Conservation (phyloP, 2,888 invertebrate genomes). For the Siphonodentalium dalli region DNA sequence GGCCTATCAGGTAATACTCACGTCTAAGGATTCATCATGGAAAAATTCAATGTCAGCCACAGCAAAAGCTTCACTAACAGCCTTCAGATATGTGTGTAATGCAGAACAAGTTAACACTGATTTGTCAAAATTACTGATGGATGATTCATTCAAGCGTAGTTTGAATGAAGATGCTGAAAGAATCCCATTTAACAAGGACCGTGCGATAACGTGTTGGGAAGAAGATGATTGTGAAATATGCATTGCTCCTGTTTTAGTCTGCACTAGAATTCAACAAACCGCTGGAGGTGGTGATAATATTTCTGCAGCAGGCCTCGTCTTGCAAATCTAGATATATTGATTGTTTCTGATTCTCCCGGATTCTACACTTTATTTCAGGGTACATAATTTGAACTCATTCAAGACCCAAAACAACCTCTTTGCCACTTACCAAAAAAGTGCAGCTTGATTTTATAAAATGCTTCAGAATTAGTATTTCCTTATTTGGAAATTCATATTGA, state of each 20-base stretch:
- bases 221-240: constrained; percentile 76
- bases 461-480: too few relatives aligned
- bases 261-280: constrained; percentile 81
- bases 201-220: constrained; percentile 84
- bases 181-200: constrained; percentile 74
- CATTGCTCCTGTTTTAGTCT: constrained; percentile 83
- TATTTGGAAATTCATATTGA: too few relatives aligned
- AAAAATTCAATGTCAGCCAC: constrained; percentile 80
- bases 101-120: constrained; percentile 69
- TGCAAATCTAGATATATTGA: constrained; percentile 60
- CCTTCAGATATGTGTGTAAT: constrained; percentile 83
- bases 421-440: too few relatives aligned
- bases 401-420: too few relatives aligned
- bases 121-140: constrained; percentile 75
- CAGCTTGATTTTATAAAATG: too few relatives aligned
- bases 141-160: constrained; percentile 83
- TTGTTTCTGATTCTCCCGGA: too few relatives aligned
- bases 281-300: constrained; percentile 89
- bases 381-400: too few relatives aligned
- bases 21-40: constrained; percentile 74
- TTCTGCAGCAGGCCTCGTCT: constrained; percentile 82
- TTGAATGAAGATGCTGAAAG: constrained; percentile 67
- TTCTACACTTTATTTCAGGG: too few relatives aligned
- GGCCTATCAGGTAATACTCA: constrained; percentile 85
- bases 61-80: constrained; percentile 83